Evolutionary conservation across 1,140 invertebrate genomes (phyloP), one percentile per base, ranked within the genome.

Genomic region (Vanessa atalanta): DNA sequence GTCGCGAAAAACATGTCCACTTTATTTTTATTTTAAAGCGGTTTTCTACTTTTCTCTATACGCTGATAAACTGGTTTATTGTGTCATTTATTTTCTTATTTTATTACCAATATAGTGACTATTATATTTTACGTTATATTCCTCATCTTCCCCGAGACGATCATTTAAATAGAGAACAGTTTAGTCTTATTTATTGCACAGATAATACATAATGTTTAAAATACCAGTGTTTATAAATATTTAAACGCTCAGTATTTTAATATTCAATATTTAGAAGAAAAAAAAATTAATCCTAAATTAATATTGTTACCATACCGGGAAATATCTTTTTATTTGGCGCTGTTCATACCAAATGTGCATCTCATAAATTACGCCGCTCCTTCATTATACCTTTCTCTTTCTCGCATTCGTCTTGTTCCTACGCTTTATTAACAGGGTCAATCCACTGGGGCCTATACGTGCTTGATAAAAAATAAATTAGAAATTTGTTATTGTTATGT

Each of bases 271-370:
- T 55, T 63, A 65, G 9, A 48, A 67, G 15, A n/a, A 76, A 51
- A 13, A 67, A 64, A 73, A 65, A 73, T 20, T 76, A 69, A 77
- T 57, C 53, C 70, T 76, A 81, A 65, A 80, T 84, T 82, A 83
- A 88, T 88, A 85, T 87, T 79, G 83, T 86, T 88, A 87, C 84
- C 83, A 78, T 85, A 86, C 83, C 81, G 73, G 78, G 78, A 82
- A 84, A 85, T 85, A 87, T 87, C 84, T 92, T 93, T 92, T 92
- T 92, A 89, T 93, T 92, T 88, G 83, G 80, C 81, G 85, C 88
- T 86, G 90, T 88, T 92, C 86, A 86, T 85, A 88, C 88, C 88
- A 91, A 93, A 93, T 93, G 92, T 93, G 90, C 91, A 91, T 89
- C 87, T 75, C 89, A 93, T 93, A 93, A 93, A 93, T 93, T 85